Evolutionary conservation across 2,888 invertebrate species (phyloP), one percentile per base, ranked within the genome.

Genomic region (Barypeithes pellucidus): DNA sequence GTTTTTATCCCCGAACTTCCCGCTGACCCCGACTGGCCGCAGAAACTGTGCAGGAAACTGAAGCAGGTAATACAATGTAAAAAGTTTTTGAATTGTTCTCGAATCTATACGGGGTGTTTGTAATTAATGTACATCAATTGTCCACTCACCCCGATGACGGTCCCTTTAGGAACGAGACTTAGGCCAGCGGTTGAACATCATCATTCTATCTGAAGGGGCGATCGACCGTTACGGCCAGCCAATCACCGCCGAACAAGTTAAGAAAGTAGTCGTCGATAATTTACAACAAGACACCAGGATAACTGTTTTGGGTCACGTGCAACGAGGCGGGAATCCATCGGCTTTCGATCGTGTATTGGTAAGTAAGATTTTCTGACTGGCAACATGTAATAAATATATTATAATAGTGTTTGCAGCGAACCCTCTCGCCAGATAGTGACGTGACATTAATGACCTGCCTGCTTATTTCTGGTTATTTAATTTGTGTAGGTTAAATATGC

Each of bases 1-100:
- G 95, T 98, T 84, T 98, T 99, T 91, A 95, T 98, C 86, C 98
- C 99, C 70, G 99, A 99, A 89, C 95, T 95, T 91, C 98, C 99
- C 81, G 97, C 95, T 84, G 92, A 93, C 85, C 88, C 90, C 84
- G 94, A 95, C 88, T 99, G 99, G 99, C 92, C 93, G 84, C 92
- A 91, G 87, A 90, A 90, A 88, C 89, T 95, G 87, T 92, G 94
- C 90, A 90, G 91, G 88, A 93, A 93, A 88, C 89, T 94, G 84
- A 87, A 89, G 84, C 93, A 94, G 94, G 95, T 95, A 93, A 76
- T 67, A 12, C 9, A 12, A 39, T 59, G 11, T 47, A 20, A 20
- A 1, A 16, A 43, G 2, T 16, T 41, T 11, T 29, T 29, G n/a
- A n/a, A n/a, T n/a, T n/a, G n/a, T n/a, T n/a, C n/a, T n/a, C n/a